A percentile compares a stretch with the other conserved stretches of the same genome.
phyloP scores from a whole-genome alignment of 2,113 vertebrate species.

The Pangasianodon hypophthalmus region DNA sequence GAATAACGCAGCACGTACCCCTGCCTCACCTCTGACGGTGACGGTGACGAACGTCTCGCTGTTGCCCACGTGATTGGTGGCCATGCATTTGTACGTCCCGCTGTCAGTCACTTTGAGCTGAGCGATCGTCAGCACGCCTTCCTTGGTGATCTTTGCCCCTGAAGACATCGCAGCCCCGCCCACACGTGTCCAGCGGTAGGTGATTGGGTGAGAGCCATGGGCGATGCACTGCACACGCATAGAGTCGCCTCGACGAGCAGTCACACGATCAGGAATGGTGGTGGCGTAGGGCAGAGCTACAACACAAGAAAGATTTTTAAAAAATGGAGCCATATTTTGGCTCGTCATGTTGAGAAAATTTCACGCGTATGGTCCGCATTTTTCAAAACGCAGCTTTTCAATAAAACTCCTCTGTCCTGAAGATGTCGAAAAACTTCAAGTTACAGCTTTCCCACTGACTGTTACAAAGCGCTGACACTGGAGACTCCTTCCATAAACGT shows the following conservation, averaged over 20 bases:
- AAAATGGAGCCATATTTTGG: not conserved
- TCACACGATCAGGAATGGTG: slow-evolving; percentile 75
- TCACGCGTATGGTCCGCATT: too few species aligned
- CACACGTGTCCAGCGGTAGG: slow-evolving; percentile 80
- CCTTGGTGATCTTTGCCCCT: slow-evolving; percentile 53
- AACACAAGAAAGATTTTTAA: not conserved
- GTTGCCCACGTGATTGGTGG: slow-evolving; percentile 83
- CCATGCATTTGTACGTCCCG: slow-evolving; percentile 85
- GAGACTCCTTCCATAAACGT: too few species aligned
- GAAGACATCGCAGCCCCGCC: slow-evolving; percentile 71
- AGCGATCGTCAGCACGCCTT: slow-evolving; percentile 74
- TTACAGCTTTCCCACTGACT: not conserved
- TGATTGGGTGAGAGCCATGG: slow-evolving; percentile 85
- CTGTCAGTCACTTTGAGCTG: slow-evolving; percentile 61
- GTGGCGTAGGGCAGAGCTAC: slow-evolving; percentile 89
- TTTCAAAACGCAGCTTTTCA: too few species aligned
- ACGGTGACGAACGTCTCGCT: slow-evolving; percentile 78
- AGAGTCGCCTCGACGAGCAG: slow-evolving; percentile 67
- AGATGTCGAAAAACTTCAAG: too few species aligned
- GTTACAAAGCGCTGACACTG: too few species aligned
- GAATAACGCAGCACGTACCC: too few species aligned
- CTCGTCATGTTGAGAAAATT: not conserved
- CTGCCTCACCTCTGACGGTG: slow-evolving; percentile 77
- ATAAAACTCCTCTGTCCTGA: too few species aligned
- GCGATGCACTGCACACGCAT: slow-evolving; percentile 88